phyloP scores from a whole-genome alignment of 1,140 invertebrate genomes.

The Neuroterus valhalla region DNA sequence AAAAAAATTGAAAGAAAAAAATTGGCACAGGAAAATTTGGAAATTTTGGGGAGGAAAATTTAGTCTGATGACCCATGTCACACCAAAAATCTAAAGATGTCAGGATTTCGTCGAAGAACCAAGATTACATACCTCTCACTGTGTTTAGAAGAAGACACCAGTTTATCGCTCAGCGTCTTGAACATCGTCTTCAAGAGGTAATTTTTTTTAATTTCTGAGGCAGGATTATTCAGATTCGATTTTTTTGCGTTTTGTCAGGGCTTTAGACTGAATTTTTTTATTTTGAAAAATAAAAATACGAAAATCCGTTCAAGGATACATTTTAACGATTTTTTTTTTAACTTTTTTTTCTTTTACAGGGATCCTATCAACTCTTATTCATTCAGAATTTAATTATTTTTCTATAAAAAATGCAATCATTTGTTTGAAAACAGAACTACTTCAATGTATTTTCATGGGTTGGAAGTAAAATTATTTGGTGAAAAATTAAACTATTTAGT shows the following conservation, averaged over 20 bases:
- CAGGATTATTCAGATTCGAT: too few relatives aligned
- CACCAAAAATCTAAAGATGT: constrained; percentile 44
- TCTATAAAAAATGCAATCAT: too few relatives aligned
- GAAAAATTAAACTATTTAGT: neutral
- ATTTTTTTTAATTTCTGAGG: constrained; percentile 42
- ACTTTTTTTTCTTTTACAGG: too few relatives aligned
- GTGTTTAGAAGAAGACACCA: constrained; percentile 64
- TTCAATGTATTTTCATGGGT: neutral
- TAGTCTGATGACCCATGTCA: constrained; percentile 53
- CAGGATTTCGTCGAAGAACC: constrained; percentile 55
- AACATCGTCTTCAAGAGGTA: constrained; percentile 71
- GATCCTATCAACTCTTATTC: too few relatives aligned
- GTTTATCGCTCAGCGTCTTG: constrained; percentile 61
- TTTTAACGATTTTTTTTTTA: neutral
- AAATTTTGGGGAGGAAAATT: neutral
- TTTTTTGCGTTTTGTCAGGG: too few relatives aligned
- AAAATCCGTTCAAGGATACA: neutral
- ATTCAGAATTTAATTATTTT: too few relatives aligned
- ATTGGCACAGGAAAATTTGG: neutral
- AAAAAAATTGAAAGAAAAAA: neutral
- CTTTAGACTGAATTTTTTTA: too few relatives aligned
- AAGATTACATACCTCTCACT: constrained; percentile 63
- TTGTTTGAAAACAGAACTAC: too few relatives aligned
- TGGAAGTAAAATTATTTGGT: neutral
- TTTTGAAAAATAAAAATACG: too few relatives aligned